Percentiles rank a stretch among this genome's conserved stretches.
These are phyloP conservation scores for Tethea ocularis DNA, from an alignment of 2,888 invertebrate species.

Conservation along the genomic window DNA sequence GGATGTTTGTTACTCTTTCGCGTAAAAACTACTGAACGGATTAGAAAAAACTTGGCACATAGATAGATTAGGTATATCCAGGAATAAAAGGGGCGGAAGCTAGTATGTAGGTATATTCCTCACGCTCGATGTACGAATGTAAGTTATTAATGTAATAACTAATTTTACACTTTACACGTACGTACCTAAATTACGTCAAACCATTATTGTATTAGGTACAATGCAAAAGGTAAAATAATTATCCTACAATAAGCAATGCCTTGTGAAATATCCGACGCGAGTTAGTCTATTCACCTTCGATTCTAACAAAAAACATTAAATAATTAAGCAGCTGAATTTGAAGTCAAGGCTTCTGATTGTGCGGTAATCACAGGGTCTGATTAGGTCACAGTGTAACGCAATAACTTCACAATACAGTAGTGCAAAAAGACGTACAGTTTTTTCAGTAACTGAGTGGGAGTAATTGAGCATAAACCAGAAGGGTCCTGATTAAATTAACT, in stretches of 20 bases:
- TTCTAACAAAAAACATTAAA: constrained; percentile 30
- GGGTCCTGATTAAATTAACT: background rate
- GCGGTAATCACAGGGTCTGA: constrained; percentile 46
- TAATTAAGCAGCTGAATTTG: constrained; percentile 39
- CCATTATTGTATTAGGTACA: background rate
- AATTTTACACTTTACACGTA: no score
- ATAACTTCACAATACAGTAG: constrained; percentile 4
- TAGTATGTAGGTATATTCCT: no score
- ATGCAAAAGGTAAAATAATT: constrained; percentile 14
- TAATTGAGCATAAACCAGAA: background rate
- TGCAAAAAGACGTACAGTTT: constrained; percentile 2
- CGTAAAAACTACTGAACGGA: no score
- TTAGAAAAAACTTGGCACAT: no score
- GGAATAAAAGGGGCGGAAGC: no score
- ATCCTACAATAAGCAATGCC: constrained; percentile 29
- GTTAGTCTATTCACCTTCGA: constrained; percentile 54
- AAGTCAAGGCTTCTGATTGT: constrained; percentile 52
- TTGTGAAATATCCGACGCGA: constrained; percentile 35
- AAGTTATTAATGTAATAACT: background rate
- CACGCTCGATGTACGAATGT: background rate
- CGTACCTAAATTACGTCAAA: no score
- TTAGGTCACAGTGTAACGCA: constrained; percentile 23
- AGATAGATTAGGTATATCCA: no score
- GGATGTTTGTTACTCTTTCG: no score
- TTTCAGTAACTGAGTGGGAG: background rate